A percentile compares a stretch with the other conserved stretches of the same genome.
phyloP scores from a whole-genome alignment of 1,140 invertebrate species.

The Anthonomus grandis region DNA sequence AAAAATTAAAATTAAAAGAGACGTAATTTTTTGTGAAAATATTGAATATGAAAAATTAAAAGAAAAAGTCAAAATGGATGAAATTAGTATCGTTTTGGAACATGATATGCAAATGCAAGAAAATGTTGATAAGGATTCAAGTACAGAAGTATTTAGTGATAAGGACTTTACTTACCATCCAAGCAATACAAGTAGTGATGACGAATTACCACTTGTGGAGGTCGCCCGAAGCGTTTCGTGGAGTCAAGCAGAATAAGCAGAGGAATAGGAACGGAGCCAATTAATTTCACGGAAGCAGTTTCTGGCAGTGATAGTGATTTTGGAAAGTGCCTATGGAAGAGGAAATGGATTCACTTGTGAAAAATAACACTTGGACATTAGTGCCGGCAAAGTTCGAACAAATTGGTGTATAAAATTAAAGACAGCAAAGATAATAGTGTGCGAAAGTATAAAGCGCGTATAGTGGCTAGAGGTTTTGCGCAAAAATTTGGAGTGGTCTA shows the following conservation, averaged over 20 bases:
- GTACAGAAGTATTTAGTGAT: not conserved
- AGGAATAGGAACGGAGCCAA: not conserved
- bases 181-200: not conserved
- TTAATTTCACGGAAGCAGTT: not conserved
- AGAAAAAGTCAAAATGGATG: not conserved
- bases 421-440: not conserved
- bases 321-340: constrained; percentile 20
- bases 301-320: not conserved
- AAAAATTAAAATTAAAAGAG: no score
- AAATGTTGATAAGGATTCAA: not conserved
- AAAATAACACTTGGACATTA: constrained; percentile 15
- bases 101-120: not conserved
- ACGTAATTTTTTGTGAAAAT: not conserved
- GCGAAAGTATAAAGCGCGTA: constrained; percentile 4
- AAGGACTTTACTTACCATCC: not conserved
- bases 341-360: constrained; percentile 9
- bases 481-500: constrained; percentile 42
- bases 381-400: not conserved
- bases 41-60: not conserved
- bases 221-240: not conserved
- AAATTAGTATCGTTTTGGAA: not conserved
- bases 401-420: constrained; percentile 11
- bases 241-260: no score
- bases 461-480: constrained; percentile 25
- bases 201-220: not conserved